These are phyloP conservation scores for Allolobophora icterica DNA, from an alignment of 2,888 invertebrate genomes.

Conservation along the genomic window DNA sequence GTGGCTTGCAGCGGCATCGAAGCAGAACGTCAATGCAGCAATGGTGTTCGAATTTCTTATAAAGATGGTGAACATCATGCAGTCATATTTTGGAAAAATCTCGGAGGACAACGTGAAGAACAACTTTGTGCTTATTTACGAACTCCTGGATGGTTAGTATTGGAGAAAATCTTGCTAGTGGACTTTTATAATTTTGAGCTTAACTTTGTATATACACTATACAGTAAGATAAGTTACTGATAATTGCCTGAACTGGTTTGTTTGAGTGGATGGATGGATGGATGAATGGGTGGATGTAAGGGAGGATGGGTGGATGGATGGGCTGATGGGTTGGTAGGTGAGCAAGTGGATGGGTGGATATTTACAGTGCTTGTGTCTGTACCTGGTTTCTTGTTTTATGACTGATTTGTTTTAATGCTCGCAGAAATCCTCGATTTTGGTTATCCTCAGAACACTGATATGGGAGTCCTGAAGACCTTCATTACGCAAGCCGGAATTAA, in stretches of 20 bases:
- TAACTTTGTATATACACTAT: no score
- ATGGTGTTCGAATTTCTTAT: conserved; percentile 99
- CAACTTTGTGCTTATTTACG: conserved; percentile 99
- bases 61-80: conserved; percentile 92
- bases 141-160: conserved; percentile 88
- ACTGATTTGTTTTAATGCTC: conserved; percentile 50
- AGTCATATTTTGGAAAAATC: conserved; percentile 98
- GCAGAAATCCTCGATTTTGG: conserved; percentile 98
- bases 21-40: conserved; percentile 99
- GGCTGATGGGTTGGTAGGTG: not conserved
- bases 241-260: no score
- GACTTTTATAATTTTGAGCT: not conserved
- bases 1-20: conserved; percentile 99
- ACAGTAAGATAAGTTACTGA: no score
- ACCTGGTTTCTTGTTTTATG: not conserved
- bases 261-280: not conserved
- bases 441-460: conserved; percentile 99
- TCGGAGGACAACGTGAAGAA: conserved; percentile 99
- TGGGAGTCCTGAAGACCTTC: conserved; percentile 97
- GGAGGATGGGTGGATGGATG: not conserved
- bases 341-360: not conserved
- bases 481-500: conserved; percentile 99
- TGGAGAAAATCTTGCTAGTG: not conserved
- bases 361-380: not conserved
- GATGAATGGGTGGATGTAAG: no score